Base-by-base conservation (phyloP, 2,113 vertebrate genomes). In the Mustela lutreola region DNA sequence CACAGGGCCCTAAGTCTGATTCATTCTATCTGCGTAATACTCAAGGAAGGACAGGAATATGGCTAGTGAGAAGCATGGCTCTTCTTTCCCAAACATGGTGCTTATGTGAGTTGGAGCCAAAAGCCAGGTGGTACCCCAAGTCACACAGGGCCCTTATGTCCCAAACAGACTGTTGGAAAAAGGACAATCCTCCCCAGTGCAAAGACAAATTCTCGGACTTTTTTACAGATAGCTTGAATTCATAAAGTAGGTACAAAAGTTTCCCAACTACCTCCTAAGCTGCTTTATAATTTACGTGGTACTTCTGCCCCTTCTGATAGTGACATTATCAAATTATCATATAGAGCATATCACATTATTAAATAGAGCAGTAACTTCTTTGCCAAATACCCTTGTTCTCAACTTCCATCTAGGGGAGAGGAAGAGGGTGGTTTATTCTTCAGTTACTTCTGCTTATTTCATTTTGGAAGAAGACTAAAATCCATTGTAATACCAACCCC, bases 351-450 rank as follows among this genome's bases (percentile, higher is more conserved):
- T 56, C 53, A 18, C 53, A 56, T 56, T 56, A 56, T 56, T 6
- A 56, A 18, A 79, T 2, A 42, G 19, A 80, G 45, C 22, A 65
- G n/a, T 39, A 50, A 75, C 19, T 92, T 92, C 65, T 82, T 82
- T 73, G 45, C 71, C 92, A 94, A 92, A 84, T 50, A 31, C 56
- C n/a, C 63, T 85, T 48, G 24, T 81, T 91, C 71, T 85, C 79
- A 50, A 50, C 73, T 93, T 92, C 45, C 53, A 75, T 60, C 6
- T 24, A 14, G 9, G 7, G 11, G 36, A 92, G 5, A 19, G 16
- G 26, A 63, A 84, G 3, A 28, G 36, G 5, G 5, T 83, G 7
- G 26, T 60, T 92, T 75, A 67, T 60, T 60, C 31, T 50, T 33
- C 53, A 53, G 2, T 62, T 70, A 78, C 45, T 71, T 81, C 39